Base-by-base conservation (phyloP, 2,113 vertebrate genomes). In the Scomber scombrus region DNA sequence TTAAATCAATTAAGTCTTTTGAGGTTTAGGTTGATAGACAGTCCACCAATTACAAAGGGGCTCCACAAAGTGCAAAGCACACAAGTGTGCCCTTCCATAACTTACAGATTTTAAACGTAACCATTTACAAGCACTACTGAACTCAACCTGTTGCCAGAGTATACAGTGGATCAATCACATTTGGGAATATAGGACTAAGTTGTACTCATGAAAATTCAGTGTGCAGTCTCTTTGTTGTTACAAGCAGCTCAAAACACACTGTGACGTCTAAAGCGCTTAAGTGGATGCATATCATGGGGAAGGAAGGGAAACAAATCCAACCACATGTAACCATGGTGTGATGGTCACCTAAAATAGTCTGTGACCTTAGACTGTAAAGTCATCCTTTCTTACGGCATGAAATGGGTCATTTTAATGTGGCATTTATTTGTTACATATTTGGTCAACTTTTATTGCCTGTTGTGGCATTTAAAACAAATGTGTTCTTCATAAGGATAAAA, bases 161-260 rank as follows among this genome's bases (percentile, higher is more conserved):
- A 94, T 64, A 94, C 93, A 94, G 73, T 57, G 85, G 86, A 92
- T 89, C 89, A 85, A 84, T 93, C 91, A 87, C 84, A 85, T 74
- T 72, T 31, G 80, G 75, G 67, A 88, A 84, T 85, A 86, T 64
- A 82, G 76, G 66, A 77, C 11, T 19, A 80, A 78, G 75, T 69
- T 84, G 71, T 47, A 67, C 94, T 95, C 93, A 94, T 95, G 93
- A 94, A 95, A 94, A 95, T 94, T 94, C 92, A 94, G 78, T 46
- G 23, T 80, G 83, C 83, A 90, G 81, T 54, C 50, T 78, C 85
- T 92, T 49, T 89, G 89, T 91, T 90, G 85, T 91, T 91, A 67
- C 56, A 90, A 80, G 80, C 78, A 71, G 84, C 73, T 75, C 83
- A 56, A 69, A 73, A 85, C 67, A 81, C 78, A 66, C 82, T 58